Evolutionary conservation across 1,140 invertebrate genomes (phyloP), one percentile per base, ranked within the genome.

Genomic region (Paralvinella palmiformis): DNA sequence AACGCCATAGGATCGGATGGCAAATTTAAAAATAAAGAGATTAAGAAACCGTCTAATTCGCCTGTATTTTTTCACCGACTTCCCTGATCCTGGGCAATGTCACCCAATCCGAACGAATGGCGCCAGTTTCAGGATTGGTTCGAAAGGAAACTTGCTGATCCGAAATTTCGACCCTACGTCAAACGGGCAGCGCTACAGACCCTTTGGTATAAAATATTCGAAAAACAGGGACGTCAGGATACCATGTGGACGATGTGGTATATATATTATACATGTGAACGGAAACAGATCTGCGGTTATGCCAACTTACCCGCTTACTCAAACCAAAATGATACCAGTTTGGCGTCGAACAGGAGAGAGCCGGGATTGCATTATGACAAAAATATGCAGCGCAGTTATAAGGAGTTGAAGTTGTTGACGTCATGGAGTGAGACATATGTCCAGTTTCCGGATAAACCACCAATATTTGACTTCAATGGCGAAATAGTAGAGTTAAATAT

Each of bases 211-310:
- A 60, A 60, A 27, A 32, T 45, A 29, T 60, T 44, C 22, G 58
- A 45, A 36, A 36, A 50, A 6, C 32, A 24, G 5, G 7, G 35
- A 32, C 20, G 41, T 2, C 6, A 1, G 20, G 36, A 45, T 22
- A 41, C 58, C 33, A 60, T 60, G 58, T 60, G 58, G 58, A 45
- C 35, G 24, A 60, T 60, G 58, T 60, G 58, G 58, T 45, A 41
- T 24, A 60, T 60, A 6, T 60, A 60, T 29, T 60, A 27, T 31
- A 31, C 27, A 10, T 6, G 35, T 32, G 13, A 57, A 57, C 24
- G n/a, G 2, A 20, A 17, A 13, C 55, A 32, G 27, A 32, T 36
- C 33, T 27, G 29, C 3, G 27, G 29, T 17, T 31, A 33, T 1
- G 22, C 29, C 2, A 57, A 57, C 24, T 20, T 57, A 2, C 55